Evolutionary conservation across 1,140 invertebrate genomes (phyloP), one percentile per base, ranked within the genome.

Genomic region (Listronotus oregonensis): DNA sequence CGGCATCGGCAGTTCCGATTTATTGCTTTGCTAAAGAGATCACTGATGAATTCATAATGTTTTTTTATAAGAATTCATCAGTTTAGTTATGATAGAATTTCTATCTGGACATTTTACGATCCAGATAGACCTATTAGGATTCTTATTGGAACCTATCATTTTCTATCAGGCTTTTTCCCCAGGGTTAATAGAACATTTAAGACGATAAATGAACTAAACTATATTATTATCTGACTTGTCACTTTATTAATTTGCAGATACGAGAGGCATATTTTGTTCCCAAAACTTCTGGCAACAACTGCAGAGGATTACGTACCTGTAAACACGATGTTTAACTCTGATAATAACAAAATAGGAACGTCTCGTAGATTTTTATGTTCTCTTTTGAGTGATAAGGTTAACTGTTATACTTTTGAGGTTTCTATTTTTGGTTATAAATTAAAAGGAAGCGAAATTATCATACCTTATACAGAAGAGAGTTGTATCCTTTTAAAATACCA

Each of bases 251-350:
- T 71, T 80, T 85, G 74, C 75, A 90, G 91, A 75, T 91, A 92
- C 73, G 92, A 94, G 75, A 81, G 91, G 34, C 92, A 95, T 78
- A 87, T 93, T 31, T 87, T 96, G 3, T 91, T 97, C 75, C 94
- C 95, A 0, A 95, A 96, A 80, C 79, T 96, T n/a, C 82, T 97
- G 59, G 86, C 91, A 69, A 86, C 89, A 74, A 87, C 91, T 74
- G 87, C 92, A 9, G 90, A 94, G 66, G 95, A 96, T 73, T 97
- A 93, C 77, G 87, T 88, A 27, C 69, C 86, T 11, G 82, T 82
- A 42, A 92, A 93, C 77, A 94, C 93, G 14, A 90, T 94, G 83
- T 97, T 95, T 79, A 97, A 97, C 81, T 86, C 90, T 39, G 94
- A 96, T 81, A 82, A 87, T 1, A 84, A 87, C 27, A 96, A 96